Percentiles rank a stretch among this genome's conserved stretches.
Evolutionary conservation across 2,113 vertebrate species (phyloP).

Genomic region (Garra rufa): DNA sequence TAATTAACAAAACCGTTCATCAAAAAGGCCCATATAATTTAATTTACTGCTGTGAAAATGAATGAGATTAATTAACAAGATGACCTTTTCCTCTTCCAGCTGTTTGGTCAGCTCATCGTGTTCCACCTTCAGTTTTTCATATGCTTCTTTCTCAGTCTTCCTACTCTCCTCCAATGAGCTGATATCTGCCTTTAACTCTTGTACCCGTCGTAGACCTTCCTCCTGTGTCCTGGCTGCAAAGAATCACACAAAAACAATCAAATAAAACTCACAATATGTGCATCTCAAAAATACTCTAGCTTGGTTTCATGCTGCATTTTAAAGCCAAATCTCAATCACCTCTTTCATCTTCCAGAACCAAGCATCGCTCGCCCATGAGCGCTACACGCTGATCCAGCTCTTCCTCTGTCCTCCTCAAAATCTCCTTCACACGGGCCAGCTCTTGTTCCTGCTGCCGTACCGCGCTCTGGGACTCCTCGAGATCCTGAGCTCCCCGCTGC

Average conservation of each 20-base stretch:
- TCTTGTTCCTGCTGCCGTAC: constrained; percentile 75
- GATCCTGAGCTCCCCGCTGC: constrained; percentile 73
- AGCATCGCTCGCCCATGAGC: constrained; percentile 80
- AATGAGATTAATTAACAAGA: too few relatives aligned
- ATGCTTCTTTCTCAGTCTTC: constrained; percentile 67
- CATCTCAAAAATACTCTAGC: not conserved
- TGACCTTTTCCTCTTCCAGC: constrained; percentile 85
- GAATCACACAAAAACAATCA: constrained; percentile 3
- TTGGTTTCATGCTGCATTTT: not conserved
- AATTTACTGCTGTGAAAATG: not conserved
- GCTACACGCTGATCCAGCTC: constrained; percentile 78
- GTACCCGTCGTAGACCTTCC: constrained; percentile 69
- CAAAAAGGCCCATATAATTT: too few relatives aligned
- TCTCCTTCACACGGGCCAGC: constrained; percentile 74
- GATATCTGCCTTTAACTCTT: constrained; percentile 78
- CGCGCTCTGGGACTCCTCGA: constrained; percentile 72
- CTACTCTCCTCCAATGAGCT: constrained; percentile 73
- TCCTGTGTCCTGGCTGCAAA: constrained; percentile 73
- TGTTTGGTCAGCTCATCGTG: constrained; percentile 68
- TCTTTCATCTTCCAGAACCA: constrained; percentile 82
- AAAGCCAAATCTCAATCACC: constrained; percentile 70
- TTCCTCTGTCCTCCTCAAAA: constrained; percentile 77
- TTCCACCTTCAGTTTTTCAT: constrained; percentile 76
- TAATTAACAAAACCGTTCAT: too few relatives aligned
- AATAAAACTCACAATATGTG: not conserved